These are phyloP conservation scores for Hypsopygia costalis DNA, from an alignment of 2,888 invertebrate species.

Conservation along the genomic window DNA sequence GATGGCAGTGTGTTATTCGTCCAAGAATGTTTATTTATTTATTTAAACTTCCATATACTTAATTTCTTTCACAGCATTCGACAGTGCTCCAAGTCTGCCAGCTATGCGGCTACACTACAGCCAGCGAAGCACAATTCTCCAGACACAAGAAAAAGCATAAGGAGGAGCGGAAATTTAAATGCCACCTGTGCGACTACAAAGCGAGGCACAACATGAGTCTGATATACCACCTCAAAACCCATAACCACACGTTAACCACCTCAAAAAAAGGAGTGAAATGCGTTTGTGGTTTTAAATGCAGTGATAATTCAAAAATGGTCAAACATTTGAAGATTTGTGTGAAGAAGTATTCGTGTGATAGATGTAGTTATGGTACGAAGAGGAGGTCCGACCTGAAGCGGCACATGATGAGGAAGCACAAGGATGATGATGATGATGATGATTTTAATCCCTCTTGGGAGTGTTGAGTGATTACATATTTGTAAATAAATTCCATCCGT, in stretches of 20 bases:
- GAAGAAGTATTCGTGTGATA: constrained; percentile 24
- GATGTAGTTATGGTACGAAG: constrained; percentile 36
- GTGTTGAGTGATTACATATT: not conserved
- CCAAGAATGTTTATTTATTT: no score
- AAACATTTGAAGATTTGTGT: constrained; percentile 19
- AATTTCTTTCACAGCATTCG: constrained; percentile 13
- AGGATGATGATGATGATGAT: constrained; percentile 15
- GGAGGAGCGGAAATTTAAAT: constrained; percentile 42
- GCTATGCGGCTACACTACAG: constrained; percentile 45
- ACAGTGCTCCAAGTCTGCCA: constrained; percentile 42
- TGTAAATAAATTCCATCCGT: not conserved
- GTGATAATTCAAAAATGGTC: constrained; percentile 12
- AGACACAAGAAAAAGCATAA: constrained; percentile 50
- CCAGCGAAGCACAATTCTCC: constrained; percentile 37
- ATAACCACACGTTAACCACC: constrained; percentile 18
- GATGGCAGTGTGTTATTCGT: no score
- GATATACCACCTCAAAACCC: constrained; percentile 51
- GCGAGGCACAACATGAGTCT: constrained; percentile 57
- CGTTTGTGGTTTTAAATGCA: constrained; percentile 21
- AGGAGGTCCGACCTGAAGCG: constrained; percentile 36
- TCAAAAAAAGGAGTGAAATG: constrained; percentile 19
- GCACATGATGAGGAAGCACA: constrained; percentile 31
- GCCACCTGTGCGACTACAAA: constrained; percentile 50
- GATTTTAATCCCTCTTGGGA: constrained; percentile 2
- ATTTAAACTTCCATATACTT: no score